A percentile compares a stretch with the other conserved stretches of the same genome.
These are phyloP conservation scores for Festucalex cinctus DNA, from an alignment of 2,113 vertebrate species.

Conservation along the genomic window DNA sequence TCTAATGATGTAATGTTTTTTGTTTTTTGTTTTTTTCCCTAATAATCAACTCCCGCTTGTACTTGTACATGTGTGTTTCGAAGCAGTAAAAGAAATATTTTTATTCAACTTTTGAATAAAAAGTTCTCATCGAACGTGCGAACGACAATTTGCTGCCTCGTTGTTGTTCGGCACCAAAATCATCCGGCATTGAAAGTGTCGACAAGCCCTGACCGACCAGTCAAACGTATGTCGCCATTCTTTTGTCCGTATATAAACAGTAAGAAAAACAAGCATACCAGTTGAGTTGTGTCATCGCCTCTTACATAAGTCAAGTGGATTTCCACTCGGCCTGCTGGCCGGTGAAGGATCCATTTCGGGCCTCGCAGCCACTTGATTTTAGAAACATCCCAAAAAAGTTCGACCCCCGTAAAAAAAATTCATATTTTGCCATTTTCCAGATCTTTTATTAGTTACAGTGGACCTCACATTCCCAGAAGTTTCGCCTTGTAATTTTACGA, in stretches of 20 bases:
- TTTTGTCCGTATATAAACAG: neutral
- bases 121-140: neutral
- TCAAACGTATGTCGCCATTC: neutral
- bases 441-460: too few relatives aligned
- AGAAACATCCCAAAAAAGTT: too few relatives aligned
- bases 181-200: neutral
- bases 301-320: neutral
- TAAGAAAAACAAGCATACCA: neutral
- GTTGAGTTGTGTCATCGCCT: neutral
- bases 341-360: too few relatives aligned
- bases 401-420: too few relatives aligned
- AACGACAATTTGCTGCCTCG: too few relatives aligned
- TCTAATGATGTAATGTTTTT: too few relatives aligned
- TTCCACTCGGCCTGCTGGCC: neutral
- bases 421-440: too few relatives aligned
- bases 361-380: too few relatives aligned
- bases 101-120: neutral
- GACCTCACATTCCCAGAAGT: too few relatives aligned
- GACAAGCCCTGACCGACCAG: neutral
- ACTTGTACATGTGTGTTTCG: neutral
- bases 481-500: too few relatives aligned
- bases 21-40: too few relatives aligned
- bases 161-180: too few relatives aligned
- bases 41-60: neutral
- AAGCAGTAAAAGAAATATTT: neutral